Base-by-base conservation (phyloP, 2,888 invertebrate genomes). In the Erebia ligea region DNA sequence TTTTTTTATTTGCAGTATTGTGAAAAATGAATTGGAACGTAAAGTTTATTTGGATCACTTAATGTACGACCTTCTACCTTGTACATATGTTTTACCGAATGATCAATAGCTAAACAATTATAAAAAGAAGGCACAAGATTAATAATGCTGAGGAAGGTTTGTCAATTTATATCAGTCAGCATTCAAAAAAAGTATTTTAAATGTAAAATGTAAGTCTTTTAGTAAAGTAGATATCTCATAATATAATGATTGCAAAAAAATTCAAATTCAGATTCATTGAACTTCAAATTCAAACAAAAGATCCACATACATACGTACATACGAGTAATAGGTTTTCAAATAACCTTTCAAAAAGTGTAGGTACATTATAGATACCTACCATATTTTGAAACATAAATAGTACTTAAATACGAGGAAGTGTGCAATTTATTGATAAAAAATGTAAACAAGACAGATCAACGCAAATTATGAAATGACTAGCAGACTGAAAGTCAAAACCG, bases 401-500 rank as follows among this genome's bases (percentile, higher is more conserved):
- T 42, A 11, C 10, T 9, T 42, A 42, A 42, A 9, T 42, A 42
- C 42, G 10, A 52, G 52, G 8, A 17, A 19, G 17, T 8, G 13
- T 5, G 50, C 40, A 40, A n/a, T 17, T 45, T 45, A 19, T 45
- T 42, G 13, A 21, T 13, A 13, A 45, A 61, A 45, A 61, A 70
- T 54, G 70, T 69, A 74, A 75, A 71, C 72, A 74, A 64, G 52
- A 54, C 69, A 69, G 67, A 69, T 63, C 59, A 68, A 58, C 67
- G 67, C 50, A 61, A 61, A 71, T 75, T 75, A 75, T 74, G 71
- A 76, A 76, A 75, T 76, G 68, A 75, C 76, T 76, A 74, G 69
- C 78, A 77, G 75, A 75, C 70, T 69, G 70, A 76, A 76, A 77
- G 78, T 69, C 70, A 76, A 76, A 77, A 78, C 81, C 78, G 81